These are phyloP conservation scores for Hyles vespertilio DNA, from an alignment of 1,140 invertebrate genomes.

Conservation along the genomic window DNA sequence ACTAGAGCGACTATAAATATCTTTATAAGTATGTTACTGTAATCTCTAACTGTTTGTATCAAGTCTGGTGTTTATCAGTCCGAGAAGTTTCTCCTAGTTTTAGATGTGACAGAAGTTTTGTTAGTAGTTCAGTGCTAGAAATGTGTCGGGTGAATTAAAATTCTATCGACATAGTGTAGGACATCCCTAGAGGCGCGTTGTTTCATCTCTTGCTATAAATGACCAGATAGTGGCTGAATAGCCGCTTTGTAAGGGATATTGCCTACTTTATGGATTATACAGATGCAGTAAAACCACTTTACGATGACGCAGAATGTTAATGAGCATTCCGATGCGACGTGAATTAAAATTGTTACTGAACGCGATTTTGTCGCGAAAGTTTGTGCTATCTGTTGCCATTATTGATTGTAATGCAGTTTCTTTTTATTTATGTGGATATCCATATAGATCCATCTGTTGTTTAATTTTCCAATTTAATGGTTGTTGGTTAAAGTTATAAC, in stretches of 20 bases:
- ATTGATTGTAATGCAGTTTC: background rate
- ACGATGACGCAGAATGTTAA: constrained; percentile 27
- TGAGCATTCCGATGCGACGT: constrained; percentile 16
- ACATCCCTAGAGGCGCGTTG: constrained; percentile 43
- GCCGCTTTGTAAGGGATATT: constrained; percentile 61
- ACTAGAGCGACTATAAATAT: too few relatives aligned
- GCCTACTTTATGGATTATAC: constrained; percentile 58
- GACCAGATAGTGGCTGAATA: constrained; percentile 68
- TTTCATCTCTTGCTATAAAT: constrained; percentile 66
- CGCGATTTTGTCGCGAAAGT: background rate
- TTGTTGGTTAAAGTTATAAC: too few relatives aligned
- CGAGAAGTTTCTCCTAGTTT: too few relatives aligned
- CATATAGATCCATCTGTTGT: too few relatives aligned
- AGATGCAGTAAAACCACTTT: constrained; percentile 49
- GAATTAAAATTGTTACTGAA: constrained; percentile 6
- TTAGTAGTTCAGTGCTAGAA: too few relatives aligned
- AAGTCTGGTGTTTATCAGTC: too few relatives aligned
- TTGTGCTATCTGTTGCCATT: background rate
- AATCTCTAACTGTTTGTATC: too few relatives aligned
- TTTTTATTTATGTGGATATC: too few relatives aligned
- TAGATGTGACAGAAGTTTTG: too few relatives aligned
- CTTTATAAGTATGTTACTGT: too few relatives aligned
- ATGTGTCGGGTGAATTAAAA: too few relatives aligned
- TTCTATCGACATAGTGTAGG: constrained; percentile 32
- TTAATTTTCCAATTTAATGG: too few relatives aligned